phyloP scores from a whole-genome alignment of 2,113 vertebrate species.

The Hassar affinis region DNA sequence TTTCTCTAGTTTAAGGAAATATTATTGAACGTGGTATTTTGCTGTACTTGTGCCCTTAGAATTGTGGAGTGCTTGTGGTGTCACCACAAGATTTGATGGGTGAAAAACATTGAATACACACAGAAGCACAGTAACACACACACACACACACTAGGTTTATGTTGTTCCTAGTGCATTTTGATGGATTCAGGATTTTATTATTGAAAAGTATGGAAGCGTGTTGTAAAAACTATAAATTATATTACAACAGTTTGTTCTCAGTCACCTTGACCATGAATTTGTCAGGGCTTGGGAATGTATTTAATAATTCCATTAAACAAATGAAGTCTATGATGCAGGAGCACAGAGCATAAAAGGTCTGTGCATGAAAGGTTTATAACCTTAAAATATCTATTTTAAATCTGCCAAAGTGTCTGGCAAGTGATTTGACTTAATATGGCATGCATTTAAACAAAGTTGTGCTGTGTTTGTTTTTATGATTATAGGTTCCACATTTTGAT shows the following conservation, averaged over 20 bases:
- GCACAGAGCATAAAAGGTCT: not conserved
- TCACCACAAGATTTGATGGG: constrained; percentile 7
- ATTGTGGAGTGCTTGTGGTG: constrained; percentile 12
- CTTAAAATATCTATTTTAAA: constrained; percentile 33
- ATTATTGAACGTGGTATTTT: constrained; percentile 5
- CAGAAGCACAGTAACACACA: not conserved
- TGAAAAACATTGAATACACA: constrained; percentile 7
- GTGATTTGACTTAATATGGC: constrained; percentile 26
- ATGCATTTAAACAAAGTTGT: constrained; percentile 7
- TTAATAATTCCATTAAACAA: not conserved
- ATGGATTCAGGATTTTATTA: not conserved
- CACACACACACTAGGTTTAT: not conserved
- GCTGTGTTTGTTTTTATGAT: constrained; percentile 31
- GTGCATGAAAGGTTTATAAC: not conserved
- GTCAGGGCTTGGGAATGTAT: not conserved
- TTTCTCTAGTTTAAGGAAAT: constrained; percentile 3
- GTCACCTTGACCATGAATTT: not conserved
- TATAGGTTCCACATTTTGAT: constrained; percentile 21
- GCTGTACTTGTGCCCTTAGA: constrained; percentile 22
- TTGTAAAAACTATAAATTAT: not conserved
- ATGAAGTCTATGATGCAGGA: constrained; percentile 1
- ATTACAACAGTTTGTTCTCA: not conserved
- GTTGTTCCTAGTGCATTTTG: not conserved
- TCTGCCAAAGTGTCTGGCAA: constrained; percentile 46
- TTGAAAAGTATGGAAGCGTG: not conserved